Evolutionary conservation across 2,113 vertebrate species (phyloP), one percentile per base, ranked within the genome.

Genomic region (Gavialis gangeticus): DNA sequence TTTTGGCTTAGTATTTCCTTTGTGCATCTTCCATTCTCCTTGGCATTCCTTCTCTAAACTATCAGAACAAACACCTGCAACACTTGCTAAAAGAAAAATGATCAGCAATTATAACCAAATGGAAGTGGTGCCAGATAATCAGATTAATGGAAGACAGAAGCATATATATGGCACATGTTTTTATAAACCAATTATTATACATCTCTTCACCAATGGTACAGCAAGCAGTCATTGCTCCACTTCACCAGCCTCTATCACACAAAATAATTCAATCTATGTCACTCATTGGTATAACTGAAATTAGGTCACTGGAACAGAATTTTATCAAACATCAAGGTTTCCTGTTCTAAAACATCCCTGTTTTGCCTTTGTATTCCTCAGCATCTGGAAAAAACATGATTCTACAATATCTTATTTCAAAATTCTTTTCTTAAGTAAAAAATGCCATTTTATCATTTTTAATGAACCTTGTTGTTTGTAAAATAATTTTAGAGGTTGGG

Each of bases 41-140:
- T 91, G 89, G 34, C 34, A 75, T 75, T 95, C 59, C 62, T 91
- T 91, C 87, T 92, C 62, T 84, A 92, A 96, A 89, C 85, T 96
- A 94, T 88, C 89, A 85, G 89, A 76, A 91, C 73, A 92, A 95
- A 92, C 89, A 94, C 93, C 91, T 96, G 94, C 85, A 97, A 62
- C 64, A 56, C 82, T 92, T 85, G 60, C 69, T 90, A 66, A 85
- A 90, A 79, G 46, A 89, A 88, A 92, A 89, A 78, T 24, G 0
- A 83, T 87, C 79, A 89, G 73, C 67, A 93, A 95, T 94, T 94
- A 87, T 60, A 87, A 91, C 79, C 90, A 93, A 94, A 93, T 90
- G 76, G 63, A 92, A 57, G 85, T 83, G 25, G 37, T 83, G 88
- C 30, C 86, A 95, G 94, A 93, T 79, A 92, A 95, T 92, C 88